These are phyloP conservation scores for Oscheius sp. DNA, from an alignment of 2,888 invertebrate species.

Conservation along the genomic window DNA sequence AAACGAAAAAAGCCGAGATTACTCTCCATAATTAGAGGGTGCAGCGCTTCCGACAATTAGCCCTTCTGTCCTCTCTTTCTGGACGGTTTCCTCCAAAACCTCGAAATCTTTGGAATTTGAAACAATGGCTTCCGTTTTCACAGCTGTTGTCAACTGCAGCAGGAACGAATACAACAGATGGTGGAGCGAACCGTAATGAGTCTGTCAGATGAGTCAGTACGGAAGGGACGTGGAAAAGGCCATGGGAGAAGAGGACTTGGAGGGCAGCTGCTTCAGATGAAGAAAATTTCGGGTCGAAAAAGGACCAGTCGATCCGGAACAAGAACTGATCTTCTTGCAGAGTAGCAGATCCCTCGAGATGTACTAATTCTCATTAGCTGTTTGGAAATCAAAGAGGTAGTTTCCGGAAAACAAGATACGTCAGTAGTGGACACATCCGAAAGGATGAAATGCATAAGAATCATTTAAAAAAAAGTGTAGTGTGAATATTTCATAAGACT, in stretches of 20 bases:
- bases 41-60: background rate
- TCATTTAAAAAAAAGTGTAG: no score
- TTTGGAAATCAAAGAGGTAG: no score
- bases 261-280: conserved; percentile 11
- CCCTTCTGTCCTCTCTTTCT: background rate
- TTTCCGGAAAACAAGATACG: no score
- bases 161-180: conserved; percentile 25
- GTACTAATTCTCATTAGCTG: no score
- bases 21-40: background rate
- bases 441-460: no score
- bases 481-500: no score
- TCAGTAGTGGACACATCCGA: no score
- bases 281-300: conserved; percentile 2
- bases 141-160: conserved; percentile 29
- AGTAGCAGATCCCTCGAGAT: no score
- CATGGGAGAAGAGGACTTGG: conserved; percentile 1
- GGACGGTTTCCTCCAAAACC: background rate
- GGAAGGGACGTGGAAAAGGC: conserved; percentile 10
- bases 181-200: conserved; percentile 29
- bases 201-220: conserved; percentile 22
- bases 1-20: conserved; percentile 5
- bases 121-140: conserved; percentile 26
- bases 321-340: no score
- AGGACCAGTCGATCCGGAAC: background rate
- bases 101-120: conserved; percentile 32